Evolutionary conservation across 2,113 vertebrate species (phyloP), one percentile per base, ranked within the genome.

Genomic region (Tetrao urogallus): DNA sequence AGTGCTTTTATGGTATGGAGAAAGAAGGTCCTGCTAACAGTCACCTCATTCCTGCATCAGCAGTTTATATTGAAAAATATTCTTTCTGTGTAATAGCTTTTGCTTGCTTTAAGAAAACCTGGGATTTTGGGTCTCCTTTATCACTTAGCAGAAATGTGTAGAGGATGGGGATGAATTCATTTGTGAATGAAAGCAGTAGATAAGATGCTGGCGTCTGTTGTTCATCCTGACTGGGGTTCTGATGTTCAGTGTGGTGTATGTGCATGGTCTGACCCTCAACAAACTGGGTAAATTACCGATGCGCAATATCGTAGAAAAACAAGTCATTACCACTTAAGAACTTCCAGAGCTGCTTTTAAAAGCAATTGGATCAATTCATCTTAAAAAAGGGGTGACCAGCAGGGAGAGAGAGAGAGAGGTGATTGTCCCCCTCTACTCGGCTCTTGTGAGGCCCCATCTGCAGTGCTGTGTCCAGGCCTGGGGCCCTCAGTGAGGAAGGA

Each of bases 111-210:
- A 6, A 47, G 10, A 30, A 42, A 19, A 74, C 24, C 16, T 0
- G 0, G 61, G 34, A 28, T 65, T 85, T 85, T 69, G 22, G 28
- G 72, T 72, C 19, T 64, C 21, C 63, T 45, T 67, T 84, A 34
- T 60, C 58, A 12, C n/a, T 63, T 78, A 5, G 85, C 10, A 66
- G 28, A 38, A 34, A 61, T 52, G 52, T 14, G 73, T 38, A 36
- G 75, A 76, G n/a, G 34, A 30, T 10, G 30, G 48, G 67, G 48
- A 20, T 0, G 0, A 4, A 7, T n/a, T 93, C 0, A 0, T 47
- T 70, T 75, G 25, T 54, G 69, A 42, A 82, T 47, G 32, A 43
- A 52, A 73, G 12, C 2, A 54, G 27, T 54, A 8, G 22, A 48
- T 66, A 54, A 82, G 36, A 20, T 15, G 5, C 28, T 78, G 63